Percentiles rank a stretch among this genome's conserved stretches.
Conservation (phyloP, 2,113 vertebrate species). For the Isurus oxyrinchus region DNA sequence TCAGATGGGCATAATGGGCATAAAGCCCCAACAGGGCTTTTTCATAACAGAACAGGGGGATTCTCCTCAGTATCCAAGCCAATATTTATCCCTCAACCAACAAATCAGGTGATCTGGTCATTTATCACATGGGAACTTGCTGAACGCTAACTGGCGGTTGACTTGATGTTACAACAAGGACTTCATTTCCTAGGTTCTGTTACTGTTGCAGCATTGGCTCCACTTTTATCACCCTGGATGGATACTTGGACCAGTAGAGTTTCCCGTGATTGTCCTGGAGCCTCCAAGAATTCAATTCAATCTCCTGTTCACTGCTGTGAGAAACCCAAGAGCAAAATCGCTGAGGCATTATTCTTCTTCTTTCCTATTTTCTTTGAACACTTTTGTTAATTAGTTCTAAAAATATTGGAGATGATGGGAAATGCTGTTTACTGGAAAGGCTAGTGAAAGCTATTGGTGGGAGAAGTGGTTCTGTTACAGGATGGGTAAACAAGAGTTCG, state of each 20-base stretch:
- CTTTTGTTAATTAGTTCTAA: background rate
- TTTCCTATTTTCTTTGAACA: background rate
- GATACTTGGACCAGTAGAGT: background rate
- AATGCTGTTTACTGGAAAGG: no score
- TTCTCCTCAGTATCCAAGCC: background rate
- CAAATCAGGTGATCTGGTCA: background rate
- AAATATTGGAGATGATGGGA: no score
- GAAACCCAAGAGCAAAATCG: background rate
- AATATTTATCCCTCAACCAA: background rate
- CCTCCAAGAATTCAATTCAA: background rate
- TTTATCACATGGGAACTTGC: background rate
- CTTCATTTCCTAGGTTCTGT: background rate
- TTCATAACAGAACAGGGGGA: background rate
- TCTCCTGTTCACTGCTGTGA: background rate
- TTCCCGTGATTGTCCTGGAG: no score
- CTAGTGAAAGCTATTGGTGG: no score
- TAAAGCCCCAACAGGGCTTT: background rate
- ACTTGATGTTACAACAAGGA: background rate
- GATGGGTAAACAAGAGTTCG: no score
- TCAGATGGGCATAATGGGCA: background rate
- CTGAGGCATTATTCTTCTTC: background rate
- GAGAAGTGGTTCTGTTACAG: no score
- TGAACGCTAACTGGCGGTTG: no score
- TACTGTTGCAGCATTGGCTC: no score
- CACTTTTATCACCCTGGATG: background rate